Percentiles rank a stretch among this genome's conserved stretches.
Conservation (phyloP, 2,113 vertebrate species). For the Brachypodius melanocephalos region DNA sequence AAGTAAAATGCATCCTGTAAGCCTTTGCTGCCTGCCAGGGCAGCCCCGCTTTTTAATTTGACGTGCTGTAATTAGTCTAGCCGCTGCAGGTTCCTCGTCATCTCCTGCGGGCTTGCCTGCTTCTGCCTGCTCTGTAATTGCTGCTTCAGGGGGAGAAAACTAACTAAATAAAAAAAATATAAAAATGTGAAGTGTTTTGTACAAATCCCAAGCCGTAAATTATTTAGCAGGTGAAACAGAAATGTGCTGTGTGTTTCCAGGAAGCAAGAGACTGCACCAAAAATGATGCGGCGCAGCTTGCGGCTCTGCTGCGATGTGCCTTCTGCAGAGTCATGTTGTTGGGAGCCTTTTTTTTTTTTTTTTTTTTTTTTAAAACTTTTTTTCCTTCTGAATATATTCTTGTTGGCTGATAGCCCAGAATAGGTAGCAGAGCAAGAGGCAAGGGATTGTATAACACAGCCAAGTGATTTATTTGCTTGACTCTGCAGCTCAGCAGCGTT, state of each 20-base stretch:
- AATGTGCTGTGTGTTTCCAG: slow-evolving; percentile 27
- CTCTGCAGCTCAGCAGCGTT: background rate
- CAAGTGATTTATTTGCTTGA: background rate
- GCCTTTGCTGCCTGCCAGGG: background rate
- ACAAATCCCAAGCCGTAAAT: background rate
- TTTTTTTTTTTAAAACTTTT: background rate
- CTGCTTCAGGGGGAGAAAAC: background rate
- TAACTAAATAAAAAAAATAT: background rate
- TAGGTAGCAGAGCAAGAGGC: background rate
- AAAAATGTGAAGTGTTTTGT: background rate
- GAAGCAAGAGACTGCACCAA: slow-evolving; percentile 4
- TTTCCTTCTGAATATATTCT: background rate
- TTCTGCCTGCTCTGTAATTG: slow-evolving; percentile 10
- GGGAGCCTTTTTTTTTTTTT: background rate
- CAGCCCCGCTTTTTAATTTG: background rate
- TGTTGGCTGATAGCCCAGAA: background rate
- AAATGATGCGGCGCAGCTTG: background rate
- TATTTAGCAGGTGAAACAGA: slow-evolving; percentile 5
- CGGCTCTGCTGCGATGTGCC: background rate
- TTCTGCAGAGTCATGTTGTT: slow-evolving; percentile 40
- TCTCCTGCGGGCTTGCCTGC: slow-evolving; percentile 18
- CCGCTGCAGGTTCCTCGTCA: background rate
- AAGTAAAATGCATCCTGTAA: background rate
- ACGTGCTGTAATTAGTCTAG: background rate
- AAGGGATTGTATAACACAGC: background rate